These are phyloP conservation scores for Spinus pinus DNA, from an alignment of 2,797 vertebrate species.

Conservation along the genomic window DNA sequence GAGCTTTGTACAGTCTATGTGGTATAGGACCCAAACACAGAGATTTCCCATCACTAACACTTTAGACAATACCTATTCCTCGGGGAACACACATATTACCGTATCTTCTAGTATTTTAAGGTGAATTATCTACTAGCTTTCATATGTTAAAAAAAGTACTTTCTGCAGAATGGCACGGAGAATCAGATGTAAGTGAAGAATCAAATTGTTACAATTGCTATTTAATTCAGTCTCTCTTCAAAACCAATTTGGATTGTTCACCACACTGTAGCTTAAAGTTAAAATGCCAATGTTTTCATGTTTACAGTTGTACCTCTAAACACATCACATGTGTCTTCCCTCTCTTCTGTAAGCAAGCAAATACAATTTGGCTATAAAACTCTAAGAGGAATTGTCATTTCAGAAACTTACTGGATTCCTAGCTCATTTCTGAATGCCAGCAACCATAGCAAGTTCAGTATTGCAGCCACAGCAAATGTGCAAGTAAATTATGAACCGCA, in stretches of 20 bases:
- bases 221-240: not conserved
- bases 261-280: not conserved
- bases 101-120: not conserved
- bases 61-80: not conserved
- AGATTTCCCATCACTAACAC: not conserved
- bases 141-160: not conserved
- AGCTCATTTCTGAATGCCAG: conserved; percentile 63
- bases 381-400: not conserved
- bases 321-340: not conserved
- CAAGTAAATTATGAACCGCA: conserved; percentile 69
- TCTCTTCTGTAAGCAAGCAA: not conserved
- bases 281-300: not conserved
- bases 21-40: not conserved
- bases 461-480: conserved; percentile 75
- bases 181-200: not conserved
- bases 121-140: not conserved
- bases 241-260: not conserved
- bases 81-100: not conserved
- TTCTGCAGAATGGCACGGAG: not conserved
- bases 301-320: not conserved
- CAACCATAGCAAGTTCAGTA: conserved; percentile 67
- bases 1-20: not conserved
- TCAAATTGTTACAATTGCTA: not conserved
- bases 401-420: conserved; percentile 57
- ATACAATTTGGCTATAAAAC: not conserved